Evolutionary conservation across 2,113 vertebrate species (phyloP).

Genomic region (Oncorhynchus mykiss): DNA sequence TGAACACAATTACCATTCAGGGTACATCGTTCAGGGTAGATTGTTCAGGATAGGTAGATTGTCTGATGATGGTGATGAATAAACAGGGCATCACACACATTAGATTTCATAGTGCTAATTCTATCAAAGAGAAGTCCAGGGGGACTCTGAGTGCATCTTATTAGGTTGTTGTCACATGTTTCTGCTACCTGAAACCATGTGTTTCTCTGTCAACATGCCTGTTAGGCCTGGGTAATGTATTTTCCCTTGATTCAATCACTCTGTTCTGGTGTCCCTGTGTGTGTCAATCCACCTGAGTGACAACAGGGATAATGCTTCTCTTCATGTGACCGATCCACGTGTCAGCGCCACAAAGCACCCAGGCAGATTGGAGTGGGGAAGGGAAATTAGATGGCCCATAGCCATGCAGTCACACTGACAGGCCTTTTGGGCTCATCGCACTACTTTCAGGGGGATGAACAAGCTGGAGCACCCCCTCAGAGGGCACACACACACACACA

Average conservation of each 20-base stretch:
- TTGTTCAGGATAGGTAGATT: too few species aligned
- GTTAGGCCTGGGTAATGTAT: constrained; percentile 38
- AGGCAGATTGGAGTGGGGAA: constrained; percentile 27
- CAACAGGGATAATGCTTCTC: constrained; percentile 40
- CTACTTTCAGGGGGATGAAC: constrained; percentile 23
- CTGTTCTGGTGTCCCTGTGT: constrained; percentile 1
- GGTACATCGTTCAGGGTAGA: too few species aligned
- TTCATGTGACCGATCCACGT: constrained; percentile 33
- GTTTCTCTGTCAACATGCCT: constrained; percentile 39
- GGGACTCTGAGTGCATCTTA: constrained; percentile 31
- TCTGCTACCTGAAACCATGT: constrained; percentile 38
- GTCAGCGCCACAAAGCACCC: constrained; percentile 24
- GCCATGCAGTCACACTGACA: constrained; percentile 24
- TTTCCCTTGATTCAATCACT: constrained; percentile 48
- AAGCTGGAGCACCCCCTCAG: background rate
- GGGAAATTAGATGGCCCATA: constrained; percentile 26
- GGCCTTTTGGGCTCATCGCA: constrained; percentile 27
- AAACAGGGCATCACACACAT: constrained; percentile 50
- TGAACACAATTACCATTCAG: too few species aligned
- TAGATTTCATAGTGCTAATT: constrained; percentile 39
- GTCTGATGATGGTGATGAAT: constrained; percentile 56
- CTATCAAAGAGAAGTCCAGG: constrained; percentile 38
- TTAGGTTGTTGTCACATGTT: constrained; percentile 33
- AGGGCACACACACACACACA: background rate
- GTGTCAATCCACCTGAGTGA: constrained; percentile 41